These are phyloP conservation scores for Ophion obscuratus DNA, from an alignment of 2,888 invertebrate species.

Conservation along the genomic window DNA sequence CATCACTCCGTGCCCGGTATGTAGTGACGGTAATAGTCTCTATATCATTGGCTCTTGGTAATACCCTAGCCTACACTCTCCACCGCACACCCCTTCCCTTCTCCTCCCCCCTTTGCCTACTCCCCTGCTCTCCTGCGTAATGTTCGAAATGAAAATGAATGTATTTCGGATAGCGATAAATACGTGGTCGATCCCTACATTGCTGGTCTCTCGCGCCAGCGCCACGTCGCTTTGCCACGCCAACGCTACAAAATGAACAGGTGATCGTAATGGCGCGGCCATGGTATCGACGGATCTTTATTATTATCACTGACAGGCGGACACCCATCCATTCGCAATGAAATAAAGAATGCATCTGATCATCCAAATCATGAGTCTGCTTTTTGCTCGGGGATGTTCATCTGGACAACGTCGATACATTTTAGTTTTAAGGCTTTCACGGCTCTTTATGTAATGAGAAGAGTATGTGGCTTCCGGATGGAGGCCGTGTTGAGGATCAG, in stretches of 20 bases:
- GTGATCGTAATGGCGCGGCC: constrained; percentile 76
- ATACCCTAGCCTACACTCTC: constrained; percentile 80
- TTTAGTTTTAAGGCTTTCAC: too few species aligned
- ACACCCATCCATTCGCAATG: constrained; percentile 28
- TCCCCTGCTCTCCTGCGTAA: constrained; percentile 74
- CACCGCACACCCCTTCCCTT: constrained; percentile 46
- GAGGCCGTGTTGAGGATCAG: too few species aligned
- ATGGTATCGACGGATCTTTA: constrained; percentile 73
- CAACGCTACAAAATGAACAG: constrained; percentile 77
- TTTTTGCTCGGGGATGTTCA: constrained; percentile 4
- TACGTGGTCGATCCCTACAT: constrained; percentile 79
- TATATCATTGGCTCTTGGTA: constrained; percentile 84
- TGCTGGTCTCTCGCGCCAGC: constrained; percentile 69
- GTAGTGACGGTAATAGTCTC: constrained; percentile 84
- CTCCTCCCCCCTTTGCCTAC: constrained; percentile 38
- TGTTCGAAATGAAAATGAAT: constrained; percentile 84
- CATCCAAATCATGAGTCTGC: constrained; percentile 47
- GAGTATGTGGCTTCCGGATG: too few species aligned
- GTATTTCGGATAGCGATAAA: constrained; percentile 84
- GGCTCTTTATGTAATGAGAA: too few species aligned
- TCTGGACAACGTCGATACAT: too few species aligned
- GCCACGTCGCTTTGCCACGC: constrained; percentile 72
- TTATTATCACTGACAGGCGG: constrained; percentile 73
- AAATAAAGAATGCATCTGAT: constrained; percentile 51
- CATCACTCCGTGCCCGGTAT: constrained; percentile 83